These are phyloP conservation scores for Pachycephus smyrnensis DNA, from an alignment of 2,888 invertebrate species.

Conservation along the genomic window DNA sequence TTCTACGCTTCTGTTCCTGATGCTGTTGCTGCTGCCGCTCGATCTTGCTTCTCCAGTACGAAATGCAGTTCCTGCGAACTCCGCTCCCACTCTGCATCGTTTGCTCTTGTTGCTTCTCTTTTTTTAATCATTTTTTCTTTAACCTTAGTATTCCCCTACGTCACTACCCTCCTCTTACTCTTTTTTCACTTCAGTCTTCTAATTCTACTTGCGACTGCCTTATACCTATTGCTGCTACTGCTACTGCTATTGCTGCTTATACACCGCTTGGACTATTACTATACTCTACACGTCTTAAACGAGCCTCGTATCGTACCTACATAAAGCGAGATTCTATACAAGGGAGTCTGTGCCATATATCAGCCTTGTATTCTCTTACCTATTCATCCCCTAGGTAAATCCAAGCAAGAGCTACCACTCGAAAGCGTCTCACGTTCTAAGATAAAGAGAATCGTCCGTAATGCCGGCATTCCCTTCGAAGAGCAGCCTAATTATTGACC, in stretches of 20 bases:
- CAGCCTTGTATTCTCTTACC: neutral
- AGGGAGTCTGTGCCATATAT: neutral
- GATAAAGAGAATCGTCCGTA: neutral
- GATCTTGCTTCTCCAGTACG: conserved; percentile 5
- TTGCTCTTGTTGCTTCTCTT: neutral
- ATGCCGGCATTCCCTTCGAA: neutral
- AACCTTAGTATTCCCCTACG: neutral
- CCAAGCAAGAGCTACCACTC: neutral
- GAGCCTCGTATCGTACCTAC: neutral
- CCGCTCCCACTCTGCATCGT: conserved; percentile 9
- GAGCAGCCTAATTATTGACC: conserved; percentile 60
- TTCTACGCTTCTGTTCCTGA: neutral
- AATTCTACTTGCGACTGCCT: neutral
- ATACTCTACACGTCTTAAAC: neutral
- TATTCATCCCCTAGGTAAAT: neutral
- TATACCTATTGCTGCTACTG: neutral
- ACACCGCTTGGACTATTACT: neutral
- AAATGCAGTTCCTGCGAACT: conserved; percentile 42
- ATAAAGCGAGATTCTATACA: neutral
- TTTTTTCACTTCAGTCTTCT: neutral
- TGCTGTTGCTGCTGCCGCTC: neutral
- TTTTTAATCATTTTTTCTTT: neutral
- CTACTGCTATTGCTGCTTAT: neutral
- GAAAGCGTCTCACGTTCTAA: neutral
- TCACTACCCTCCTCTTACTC: neutral